A percentile compares a stretch with the other conserved stretches of the same genome.
Conservation (phyloP, 2,797 vertebrate genomes). For the Liasis olivaceus region DNA sequence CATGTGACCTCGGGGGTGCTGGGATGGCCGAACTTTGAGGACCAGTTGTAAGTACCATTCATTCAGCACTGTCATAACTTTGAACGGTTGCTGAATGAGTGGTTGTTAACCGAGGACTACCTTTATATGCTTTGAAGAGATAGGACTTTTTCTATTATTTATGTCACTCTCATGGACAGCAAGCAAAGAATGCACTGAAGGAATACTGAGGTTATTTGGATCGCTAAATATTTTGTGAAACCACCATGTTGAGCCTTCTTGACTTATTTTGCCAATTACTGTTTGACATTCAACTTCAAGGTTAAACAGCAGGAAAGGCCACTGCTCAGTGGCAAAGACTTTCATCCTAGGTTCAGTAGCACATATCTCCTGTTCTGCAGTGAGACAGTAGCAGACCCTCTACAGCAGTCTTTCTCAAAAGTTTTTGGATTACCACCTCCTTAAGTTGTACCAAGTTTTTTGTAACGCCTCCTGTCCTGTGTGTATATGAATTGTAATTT, state of each 20-base stretch:
- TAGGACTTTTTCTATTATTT: no score
- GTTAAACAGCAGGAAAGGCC: neutral
- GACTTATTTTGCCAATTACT: constrained; percentile 1
- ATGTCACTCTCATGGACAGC: no score
- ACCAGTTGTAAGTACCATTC: no score
- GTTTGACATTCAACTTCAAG: neutral
- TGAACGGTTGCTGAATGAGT: no score
- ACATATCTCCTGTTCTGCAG: neutral
- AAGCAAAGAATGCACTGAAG: neutral
- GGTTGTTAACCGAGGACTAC: no score
- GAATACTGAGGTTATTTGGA: neutral
- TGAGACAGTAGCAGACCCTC: no score
- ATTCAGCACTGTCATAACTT: no score
- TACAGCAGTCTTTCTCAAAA: neutral
- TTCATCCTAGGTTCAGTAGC: neutral
- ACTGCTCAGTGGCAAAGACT: neutral
- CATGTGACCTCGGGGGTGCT: no score
- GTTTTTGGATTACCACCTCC: neutral
- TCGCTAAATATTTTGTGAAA: constrained; percentile 14
- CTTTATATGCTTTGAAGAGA: no score
- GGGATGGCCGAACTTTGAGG: no score
- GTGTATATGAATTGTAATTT: no score
- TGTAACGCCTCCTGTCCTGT: neutral
- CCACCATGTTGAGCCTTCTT: neutral
- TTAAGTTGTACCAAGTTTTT: neutral